Base-by-base conservation (phyloP, 1,140 invertebrate species). In the Gryllus bimaculatus region DNA sequence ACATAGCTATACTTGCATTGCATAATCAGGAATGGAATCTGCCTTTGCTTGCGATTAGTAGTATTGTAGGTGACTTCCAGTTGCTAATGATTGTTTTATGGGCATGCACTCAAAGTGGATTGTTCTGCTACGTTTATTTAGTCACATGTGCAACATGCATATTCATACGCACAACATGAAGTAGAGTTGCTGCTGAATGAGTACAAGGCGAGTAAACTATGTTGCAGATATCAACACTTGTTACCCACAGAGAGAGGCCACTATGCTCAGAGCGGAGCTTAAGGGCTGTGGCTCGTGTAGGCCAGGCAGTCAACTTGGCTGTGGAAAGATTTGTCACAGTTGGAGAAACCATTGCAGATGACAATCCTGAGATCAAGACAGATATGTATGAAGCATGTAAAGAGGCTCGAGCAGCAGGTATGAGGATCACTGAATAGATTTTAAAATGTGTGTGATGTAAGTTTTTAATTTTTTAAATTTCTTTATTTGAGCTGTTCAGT, bases 321-420 rank as follows among this genome's bases (percentile, higher is more conserved):
- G 96, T 99, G 75, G 97, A 99, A 85, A 90, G 97, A 80, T 99
- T 99, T 89, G 97, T 99, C 78, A 95, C 95, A 7, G 97, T 99
- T 79, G 98, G 97, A 48, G 97, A 99, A 87, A 96, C 96, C 81
- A 99, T 99, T 84, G 97, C 96, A 47, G 96, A 98, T 87, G 97
- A 99, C 89, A 98, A 99, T 89, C 92, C 93, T 15, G 97, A 99
- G 86, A 97, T 99, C 82, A 94, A 96, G 82, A 91, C 93, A 83
- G 97, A 98, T 84, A 99, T 99, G 97, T 98, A 96, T 85, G 95
- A 98, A 82, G 97, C 97, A 8, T 99, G 98, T 87, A 96, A 96
- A 84, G 97, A 99, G 84, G 97, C 98, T 8, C 88, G 97, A 82
- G 91, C 94, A 83, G 96, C 97, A 84, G 97, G 97, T 98, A 87